Evolutionary conservation across 2,113 vertebrate genomes (phyloP), one percentile per base, ranked within the genome.

Genomic region (Epinephelus moara): DNA sequence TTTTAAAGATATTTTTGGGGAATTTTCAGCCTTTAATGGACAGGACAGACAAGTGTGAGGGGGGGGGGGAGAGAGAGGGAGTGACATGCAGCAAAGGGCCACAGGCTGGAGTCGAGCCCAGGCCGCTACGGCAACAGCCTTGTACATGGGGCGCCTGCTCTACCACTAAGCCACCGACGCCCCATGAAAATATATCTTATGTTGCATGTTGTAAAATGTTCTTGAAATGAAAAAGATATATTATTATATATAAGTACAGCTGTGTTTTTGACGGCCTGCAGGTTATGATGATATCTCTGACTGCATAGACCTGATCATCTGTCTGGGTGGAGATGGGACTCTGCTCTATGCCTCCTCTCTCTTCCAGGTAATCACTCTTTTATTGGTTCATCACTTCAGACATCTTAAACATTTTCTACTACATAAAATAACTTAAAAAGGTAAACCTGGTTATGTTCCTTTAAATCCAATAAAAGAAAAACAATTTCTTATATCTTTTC

Each of bases 231-330:
- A 37, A 60, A 59, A 9, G 4, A 9, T 2, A 19, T 15, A 25
- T 71, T 63, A 30, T 30, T 30, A 30, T 30, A 30, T 30, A 30
- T 30, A 19, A 56, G 11, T 42, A 4, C 23, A 53, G 2, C 13
- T n/a, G 45, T 49, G 59, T 40, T 70, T 75, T 42, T 30, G 52
- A 84, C 2, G 33, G 37, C 52, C 18, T 59, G 40, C 88, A 96
- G 96, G 96, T 40, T 96, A 92, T 59, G 96, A 96, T 59, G 96
- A 96, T 69, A 96, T 96, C 72, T 96, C 96, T 0, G 93, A 96
- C 70, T 96, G 94, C 86, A 95, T 96, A 2, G 96, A 96, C 82
- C 92, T 96, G 80, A 96, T 96, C 72, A 95, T 96, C 89, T 96
- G 96, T 82, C 92, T 96, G 78, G 96, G 96, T 8, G 96, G 96